Evolutionary conservation across 2,888 invertebrate genomes (phyloP).

Genomic region (Junonia oenone): DNA sequence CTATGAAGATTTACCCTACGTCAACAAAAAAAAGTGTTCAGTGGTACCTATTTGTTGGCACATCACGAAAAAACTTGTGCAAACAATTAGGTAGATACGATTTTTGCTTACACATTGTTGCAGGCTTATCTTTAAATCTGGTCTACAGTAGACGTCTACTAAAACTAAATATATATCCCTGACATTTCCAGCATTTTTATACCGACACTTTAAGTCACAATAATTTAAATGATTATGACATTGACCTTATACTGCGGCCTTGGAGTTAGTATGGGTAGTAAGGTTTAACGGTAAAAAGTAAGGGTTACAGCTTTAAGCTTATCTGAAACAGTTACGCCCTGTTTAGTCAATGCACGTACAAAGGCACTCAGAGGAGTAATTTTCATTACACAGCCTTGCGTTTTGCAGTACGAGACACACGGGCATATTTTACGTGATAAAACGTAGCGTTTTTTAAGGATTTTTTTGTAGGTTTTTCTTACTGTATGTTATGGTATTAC

Average conservation of each 20-base stretch:
- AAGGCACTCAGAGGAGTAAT: slow-evolving; percentile 16
- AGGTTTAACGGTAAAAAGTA: slow-evolving; percentile 3
- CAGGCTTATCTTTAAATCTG: too few relatives aligned
- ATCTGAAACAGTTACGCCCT: slow-evolving; percentile 16
- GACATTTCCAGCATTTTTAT: neutral
- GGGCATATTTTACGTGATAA: neutral
- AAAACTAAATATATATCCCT: neutral
- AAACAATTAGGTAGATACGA: too few relatives aligned
- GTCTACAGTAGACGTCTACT: too few relatives aligned
- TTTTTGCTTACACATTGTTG: too few relatives aligned
- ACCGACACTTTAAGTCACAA: neutral
- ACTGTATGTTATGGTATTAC: too few relatives aligned
- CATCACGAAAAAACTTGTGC: too few relatives aligned
- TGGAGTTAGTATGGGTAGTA: slow-evolving; percentile 2
- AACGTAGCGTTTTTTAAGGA: neutral
- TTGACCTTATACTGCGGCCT: neutral
- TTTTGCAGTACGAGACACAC: neutral
- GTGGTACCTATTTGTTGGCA: too few relatives aligned
- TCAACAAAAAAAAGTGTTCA: too few relatives aligned
- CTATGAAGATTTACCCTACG: too few relatives aligned
- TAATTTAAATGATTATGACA: neutral
- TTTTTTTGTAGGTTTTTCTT: too few relatives aligned
- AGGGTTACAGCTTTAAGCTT: slow-evolving; percentile 11
- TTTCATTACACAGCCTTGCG: slow-evolving; percentile 21
- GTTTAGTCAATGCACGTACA: slow-evolving; percentile 25